A percentile compares a stretch with the other conserved stretches of the same genome.
Evolutionary conservation across 1,140 invertebrate genomes (phyloP).

Genomic region (Drosophila persimilis): DNA sequence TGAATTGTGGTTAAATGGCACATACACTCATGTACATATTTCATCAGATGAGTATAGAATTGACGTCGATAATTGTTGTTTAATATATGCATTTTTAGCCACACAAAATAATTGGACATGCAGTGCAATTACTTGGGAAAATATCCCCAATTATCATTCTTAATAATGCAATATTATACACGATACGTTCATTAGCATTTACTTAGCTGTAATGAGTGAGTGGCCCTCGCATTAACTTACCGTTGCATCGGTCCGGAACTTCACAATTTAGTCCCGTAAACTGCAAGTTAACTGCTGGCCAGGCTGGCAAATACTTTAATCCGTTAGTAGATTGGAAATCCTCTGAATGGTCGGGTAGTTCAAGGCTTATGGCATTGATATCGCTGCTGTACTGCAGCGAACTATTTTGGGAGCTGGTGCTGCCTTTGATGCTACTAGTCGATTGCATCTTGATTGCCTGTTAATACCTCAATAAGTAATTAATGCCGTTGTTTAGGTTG

Average conservation of each 20-base stretch:
- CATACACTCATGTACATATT: not conserved
- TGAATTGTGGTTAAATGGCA: not conserved
- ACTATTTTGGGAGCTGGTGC: slow-evolving; percentile 53
- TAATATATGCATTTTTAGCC: slow-evolving; percentile 34
- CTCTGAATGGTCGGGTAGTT: slow-evolving; percentile 52
- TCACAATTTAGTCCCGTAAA: slow-evolving; percentile 89
- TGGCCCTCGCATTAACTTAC: slow-evolving; percentile 77
- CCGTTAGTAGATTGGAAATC: slow-evolving; percentile 60
- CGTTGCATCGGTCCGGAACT: slow-evolving; percentile 83
- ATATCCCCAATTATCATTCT: slow-evolving; percentile 23
- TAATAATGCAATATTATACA: slow-evolving; percentile 28
- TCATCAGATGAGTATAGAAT: slow-evolving; percentile 1
- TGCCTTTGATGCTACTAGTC: not conserved
- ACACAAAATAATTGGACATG: slow-evolving; percentile 4
- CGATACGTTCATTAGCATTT: slow-evolving; percentile 6
- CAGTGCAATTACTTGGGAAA: slow-evolving; percentile 19
- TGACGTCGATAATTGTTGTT: slow-evolving; percentile 31
- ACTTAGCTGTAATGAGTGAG: not conserved
- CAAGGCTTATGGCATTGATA: slow-evolving; percentile 72
- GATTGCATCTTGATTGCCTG: slow-evolving; percentile 41
- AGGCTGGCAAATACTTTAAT: slow-evolving; percentile 86
- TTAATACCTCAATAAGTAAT: too few species aligned
- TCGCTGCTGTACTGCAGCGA: slow-evolving; percentile 76
- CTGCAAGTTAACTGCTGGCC: slow-evolving; percentile 88
- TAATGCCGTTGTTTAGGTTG: not conserved